phyloP scores from a whole-genome alignment of 2,113 vertebrate genomes.

The Arizona elegans region DNA sequence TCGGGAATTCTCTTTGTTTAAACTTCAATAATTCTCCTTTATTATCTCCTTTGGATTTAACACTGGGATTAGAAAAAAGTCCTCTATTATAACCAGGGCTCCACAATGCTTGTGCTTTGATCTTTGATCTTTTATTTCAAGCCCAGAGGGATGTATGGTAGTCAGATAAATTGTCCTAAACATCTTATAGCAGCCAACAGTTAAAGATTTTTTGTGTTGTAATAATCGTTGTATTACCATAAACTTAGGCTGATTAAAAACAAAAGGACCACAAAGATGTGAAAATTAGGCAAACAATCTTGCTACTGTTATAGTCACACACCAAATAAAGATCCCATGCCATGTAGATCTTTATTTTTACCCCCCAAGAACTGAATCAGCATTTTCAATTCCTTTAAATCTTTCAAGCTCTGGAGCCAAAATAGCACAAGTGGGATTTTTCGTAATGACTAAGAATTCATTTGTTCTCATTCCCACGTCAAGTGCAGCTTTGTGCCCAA shows the following conservation, averaged over 20 bases:
- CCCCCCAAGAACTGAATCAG: not conserved
- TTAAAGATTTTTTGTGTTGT: not conserved
- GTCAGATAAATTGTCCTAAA: slow-evolving; percentile 11
- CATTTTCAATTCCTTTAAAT: not conserved
- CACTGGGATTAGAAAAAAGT: not conserved
- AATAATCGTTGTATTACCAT: not conserved
- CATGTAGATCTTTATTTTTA: not conserved
- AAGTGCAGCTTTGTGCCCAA: not conserved
- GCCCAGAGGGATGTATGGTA: not conserved
- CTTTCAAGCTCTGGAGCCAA: not conserved
- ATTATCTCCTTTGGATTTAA: not conserved
- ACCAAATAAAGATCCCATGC: not conserved
- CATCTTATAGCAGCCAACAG: slow-evolving; percentile 5
- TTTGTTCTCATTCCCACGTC: not conserved
- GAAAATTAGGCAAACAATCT: fast-evolving
- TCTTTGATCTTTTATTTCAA: not conserved
- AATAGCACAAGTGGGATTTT: not conserved
- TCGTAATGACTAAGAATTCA: not conserved
- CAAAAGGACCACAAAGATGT: fast-evolving
- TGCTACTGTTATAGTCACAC: not conserved
- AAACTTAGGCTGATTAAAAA: fast-evolving
- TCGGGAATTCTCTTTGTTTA: not conserved
- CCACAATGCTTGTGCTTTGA: not conserved
- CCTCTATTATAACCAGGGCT: not conserved
- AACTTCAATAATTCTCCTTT: not conserved